Conservation (phyloP, 2,888 invertebrate species). For the Omphaloscelis lunosa region DNA sequence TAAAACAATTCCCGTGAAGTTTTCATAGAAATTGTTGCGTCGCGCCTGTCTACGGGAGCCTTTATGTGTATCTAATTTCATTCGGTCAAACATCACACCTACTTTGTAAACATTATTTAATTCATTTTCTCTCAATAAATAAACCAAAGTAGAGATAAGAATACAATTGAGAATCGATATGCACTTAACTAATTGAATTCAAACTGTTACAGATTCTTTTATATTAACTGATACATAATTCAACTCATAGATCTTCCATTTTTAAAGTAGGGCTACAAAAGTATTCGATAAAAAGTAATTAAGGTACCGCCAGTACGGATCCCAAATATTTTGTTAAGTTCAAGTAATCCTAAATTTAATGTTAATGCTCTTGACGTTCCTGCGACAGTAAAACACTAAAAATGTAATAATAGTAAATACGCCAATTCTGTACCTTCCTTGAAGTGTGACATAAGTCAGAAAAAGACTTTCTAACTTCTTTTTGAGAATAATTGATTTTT, state of each 20-base stretch:
- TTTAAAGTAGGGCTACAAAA: background rate
- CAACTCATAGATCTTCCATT: background rate
- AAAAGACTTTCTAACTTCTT: background rate
- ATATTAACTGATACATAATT: conserved; percentile 3
- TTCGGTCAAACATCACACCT: background rate
- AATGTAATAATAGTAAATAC: background rate
- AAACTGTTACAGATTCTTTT: conserved; percentile 1
- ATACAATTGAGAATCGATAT: conserved; percentile 55
- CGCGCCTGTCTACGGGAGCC: no score
- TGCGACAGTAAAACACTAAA: background rate
- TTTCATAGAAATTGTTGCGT: no score
- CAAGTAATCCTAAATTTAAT: background rate
- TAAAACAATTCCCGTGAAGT: no score
- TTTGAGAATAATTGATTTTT: background rate
- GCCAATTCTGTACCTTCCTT: background rate
- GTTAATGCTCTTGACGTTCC: background rate
- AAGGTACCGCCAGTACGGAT: conserved; percentile 1
- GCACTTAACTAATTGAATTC: conserved; percentile 27
- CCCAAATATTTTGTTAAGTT: background rate
- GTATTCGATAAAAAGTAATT: background rate
- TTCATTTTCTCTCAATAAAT: background rate
- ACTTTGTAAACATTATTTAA: background rate
- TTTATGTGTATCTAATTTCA: background rate
- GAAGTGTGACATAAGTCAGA: background rate
- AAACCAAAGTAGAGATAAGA: conserved; percentile 11